phyloP scores from a whole-genome alignment of 1,140 invertebrate genomes.

The Apis cerana region DNA sequence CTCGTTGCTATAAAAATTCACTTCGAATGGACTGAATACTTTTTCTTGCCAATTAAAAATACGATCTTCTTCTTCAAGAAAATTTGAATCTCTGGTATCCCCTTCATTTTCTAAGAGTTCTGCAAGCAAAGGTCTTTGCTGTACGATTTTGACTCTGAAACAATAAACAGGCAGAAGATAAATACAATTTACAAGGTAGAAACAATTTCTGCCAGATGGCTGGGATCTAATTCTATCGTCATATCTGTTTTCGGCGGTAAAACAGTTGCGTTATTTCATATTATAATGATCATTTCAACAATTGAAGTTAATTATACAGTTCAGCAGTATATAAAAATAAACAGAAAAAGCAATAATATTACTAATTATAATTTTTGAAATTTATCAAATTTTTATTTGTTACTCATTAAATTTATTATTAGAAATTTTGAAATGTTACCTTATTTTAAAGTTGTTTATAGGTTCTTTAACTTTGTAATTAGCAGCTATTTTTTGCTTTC shows the following conservation, averaged over 20 bases:
- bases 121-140: slow-evolving; percentile 76
- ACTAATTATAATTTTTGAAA: not conserved
- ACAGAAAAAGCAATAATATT: not conserved
- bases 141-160: slow-evolving; percentile 76
- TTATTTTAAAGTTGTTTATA: slow-evolving; percentile 80
- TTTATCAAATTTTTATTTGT: not conserved
- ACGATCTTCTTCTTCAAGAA: slow-evolving; percentile 72
- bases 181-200: slow-evolving; percentile 43
- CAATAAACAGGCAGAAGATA: slow-evolving; percentile 59
- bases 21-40: slow-evolving; percentile 75
- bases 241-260: not conserved
- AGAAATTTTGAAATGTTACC: slow-evolving; percentile 62
- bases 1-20: slow-evolving; percentile 74
- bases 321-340: too few species aligned
- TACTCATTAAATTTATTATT: too few species aligned
- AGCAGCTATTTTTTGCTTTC: slow-evolving; percentile 75
- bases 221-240: slow-evolving; percentile 38
- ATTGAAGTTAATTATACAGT: not conserved
- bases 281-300: too few species aligned
- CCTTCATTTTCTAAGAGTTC: slow-evolving; percentile 76
- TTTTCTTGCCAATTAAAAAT: slow-evolving; percentile 79
- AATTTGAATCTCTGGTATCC: slow-evolving; percentile 75
- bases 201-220: slow-evolving; percentile 59
- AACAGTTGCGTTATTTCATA: slow-evolving; percentile 9
- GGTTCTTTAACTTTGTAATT: slow-evolving; percentile 79